Evolutionary conservation across 2,888 invertebrate species (phyloP).

Genomic region (Timema podura): DNA sequence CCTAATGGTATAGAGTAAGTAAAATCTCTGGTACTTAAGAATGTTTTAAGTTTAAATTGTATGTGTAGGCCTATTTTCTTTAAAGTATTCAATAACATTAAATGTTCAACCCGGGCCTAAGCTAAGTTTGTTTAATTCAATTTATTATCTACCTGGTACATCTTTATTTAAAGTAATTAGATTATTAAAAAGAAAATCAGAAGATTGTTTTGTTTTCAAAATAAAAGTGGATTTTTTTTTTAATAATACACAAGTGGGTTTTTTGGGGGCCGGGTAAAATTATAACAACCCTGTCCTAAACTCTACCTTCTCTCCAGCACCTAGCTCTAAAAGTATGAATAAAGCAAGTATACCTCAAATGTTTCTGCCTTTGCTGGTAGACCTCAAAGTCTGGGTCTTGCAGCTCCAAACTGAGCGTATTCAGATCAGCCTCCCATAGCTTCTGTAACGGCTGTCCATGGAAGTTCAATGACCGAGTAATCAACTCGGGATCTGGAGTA

Average conservation of each 20-base stretch:
- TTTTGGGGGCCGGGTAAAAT: not conserved
- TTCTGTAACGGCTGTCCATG: slow-evolving; percentile 86
- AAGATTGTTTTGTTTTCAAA: not conserved
- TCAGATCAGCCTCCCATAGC: slow-evolving; percentile 76
- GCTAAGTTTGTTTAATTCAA: too few species aligned
- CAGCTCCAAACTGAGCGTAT: slow-evolving; percentile 54
- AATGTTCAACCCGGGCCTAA: too few species aligned
- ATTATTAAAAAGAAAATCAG: slow-evolving; percentile 12
- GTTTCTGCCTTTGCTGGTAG: slow-evolving; percentile 75
- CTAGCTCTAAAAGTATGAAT: slow-evolving; percentile 1
- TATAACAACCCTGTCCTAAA: not conserved
- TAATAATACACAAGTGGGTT: too few species aligned
- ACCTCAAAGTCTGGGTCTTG: slow-evolving; percentile 65
- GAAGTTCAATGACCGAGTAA: slow-evolving; percentile 72
- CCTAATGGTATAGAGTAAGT: too few species aligned
- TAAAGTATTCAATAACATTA: too few species aligned
- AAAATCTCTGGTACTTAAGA: too few species aligned
- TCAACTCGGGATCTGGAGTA: slow-evolving; percentile 50
- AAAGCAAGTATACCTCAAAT: slow-evolving; percentile 54
- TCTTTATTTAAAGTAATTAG: not conserved
- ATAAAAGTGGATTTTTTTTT: too few species aligned
- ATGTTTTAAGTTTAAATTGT: too few species aligned
- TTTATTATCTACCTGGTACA: too few species aligned
- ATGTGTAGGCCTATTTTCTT: too few species aligned
- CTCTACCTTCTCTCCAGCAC: not conserved